Conservation (phyloP, 2,113 vertebrate genomes). For the Crocuta crocuta region DNA sequence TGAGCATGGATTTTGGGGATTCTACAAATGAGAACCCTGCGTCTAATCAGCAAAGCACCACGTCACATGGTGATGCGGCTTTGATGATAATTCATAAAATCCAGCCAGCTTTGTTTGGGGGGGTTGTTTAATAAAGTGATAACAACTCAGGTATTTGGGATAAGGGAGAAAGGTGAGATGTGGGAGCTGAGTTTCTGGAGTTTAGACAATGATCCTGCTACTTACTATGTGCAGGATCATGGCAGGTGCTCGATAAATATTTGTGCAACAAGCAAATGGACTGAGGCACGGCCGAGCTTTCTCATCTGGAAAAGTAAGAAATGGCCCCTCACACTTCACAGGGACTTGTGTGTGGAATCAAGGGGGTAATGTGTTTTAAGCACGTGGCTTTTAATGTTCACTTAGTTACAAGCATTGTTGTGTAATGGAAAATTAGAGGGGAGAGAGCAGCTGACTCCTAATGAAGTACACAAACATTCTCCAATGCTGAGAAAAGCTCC, state of each 20-base stretch:
- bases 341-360: neutral
- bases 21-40: neutral
- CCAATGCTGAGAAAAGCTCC: neutral
- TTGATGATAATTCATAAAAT: neutral
- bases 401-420: no score
- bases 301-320: neutral
- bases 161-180: neutral
- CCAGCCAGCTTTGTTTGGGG: rapidly evolving
- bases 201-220: neutral
- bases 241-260: neutral
- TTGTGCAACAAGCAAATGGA: neutral
- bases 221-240: no score
- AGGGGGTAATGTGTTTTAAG: neutral
- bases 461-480: neutral
- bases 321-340: neutral
- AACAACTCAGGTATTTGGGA: neutral
- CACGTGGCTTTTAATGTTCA: neutral
- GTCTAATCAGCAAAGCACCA: no score
- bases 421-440: neutral
- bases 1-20: neutral
- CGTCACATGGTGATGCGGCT: neutral
- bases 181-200: neutral
- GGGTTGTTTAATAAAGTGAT: neutral
- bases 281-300: neutral
- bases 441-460: neutral